phyloP scores from a whole-genome alignment of 1,140 invertebrate genomes.

The Asobara japonica region DNA sequence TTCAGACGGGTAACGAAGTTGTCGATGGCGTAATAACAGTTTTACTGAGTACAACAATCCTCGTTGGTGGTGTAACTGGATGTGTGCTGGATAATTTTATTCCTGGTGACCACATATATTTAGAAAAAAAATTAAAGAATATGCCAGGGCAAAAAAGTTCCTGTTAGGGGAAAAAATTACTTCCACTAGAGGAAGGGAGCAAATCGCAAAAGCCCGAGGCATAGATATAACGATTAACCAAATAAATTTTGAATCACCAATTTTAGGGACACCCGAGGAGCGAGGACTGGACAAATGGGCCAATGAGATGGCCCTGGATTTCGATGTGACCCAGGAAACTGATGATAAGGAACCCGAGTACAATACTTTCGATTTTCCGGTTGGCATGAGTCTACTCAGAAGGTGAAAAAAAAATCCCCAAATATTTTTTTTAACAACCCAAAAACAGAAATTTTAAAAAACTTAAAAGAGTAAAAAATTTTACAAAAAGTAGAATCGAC shows the following conservation, averaged over 20 bases:
- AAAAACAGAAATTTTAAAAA: no score
- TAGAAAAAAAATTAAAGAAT: no score
- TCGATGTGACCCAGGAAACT: slow-evolving; percentile 52
- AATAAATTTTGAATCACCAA: not conserved
- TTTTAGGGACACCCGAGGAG: slow-evolving; percentile 74
- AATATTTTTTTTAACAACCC: no score
- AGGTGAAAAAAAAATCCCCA: slow-evolving; percentile 55
- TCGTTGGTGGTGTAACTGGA: slow-evolving; percentile 82
- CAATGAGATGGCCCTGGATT: slow-evolving; percentile 73
- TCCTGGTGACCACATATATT: no score
- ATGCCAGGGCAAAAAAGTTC: no score
- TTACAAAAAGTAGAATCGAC: not conserved
- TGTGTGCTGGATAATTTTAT: slow-evolving; percentile 87
- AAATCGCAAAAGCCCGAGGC: no score
- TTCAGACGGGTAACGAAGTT: slow-evolving; percentile 76
- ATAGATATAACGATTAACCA: no score
- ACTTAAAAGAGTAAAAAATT: slow-evolving; percentile 2
- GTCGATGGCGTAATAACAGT: slow-evolving; percentile 81
- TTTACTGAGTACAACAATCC: slow-evolving; percentile 84
- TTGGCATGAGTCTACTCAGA: slow-evolving; percentile 73
- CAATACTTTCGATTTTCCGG: slow-evolving; percentile 79
- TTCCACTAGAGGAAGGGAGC: no score
- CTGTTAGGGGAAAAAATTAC: no score
- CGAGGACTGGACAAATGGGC: slow-evolving; percentile 77
- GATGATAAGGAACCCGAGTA: slow-evolving; percentile 52